Conservation (phyloP, 2,113 vertebrate species). For the Chaetura pelagica region DNA sequence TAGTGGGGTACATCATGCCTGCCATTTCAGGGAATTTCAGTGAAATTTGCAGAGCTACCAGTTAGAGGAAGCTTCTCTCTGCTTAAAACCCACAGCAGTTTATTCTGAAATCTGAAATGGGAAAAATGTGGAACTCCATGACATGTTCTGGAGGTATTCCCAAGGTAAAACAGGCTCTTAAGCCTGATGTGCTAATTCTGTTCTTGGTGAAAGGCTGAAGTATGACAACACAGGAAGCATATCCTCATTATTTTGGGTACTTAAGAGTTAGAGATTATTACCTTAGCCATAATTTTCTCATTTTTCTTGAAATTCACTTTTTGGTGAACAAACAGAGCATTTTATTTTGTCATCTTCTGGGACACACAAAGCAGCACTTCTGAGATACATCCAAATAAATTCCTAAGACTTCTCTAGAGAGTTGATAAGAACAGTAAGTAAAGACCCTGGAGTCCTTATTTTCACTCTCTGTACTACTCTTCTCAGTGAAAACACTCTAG, state of each 20-base stretch:
- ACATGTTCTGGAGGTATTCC: not conserved
- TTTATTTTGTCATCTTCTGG: not conserved
- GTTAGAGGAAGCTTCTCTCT: not conserved
- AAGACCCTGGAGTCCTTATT: not conserved
- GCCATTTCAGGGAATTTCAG: not conserved
- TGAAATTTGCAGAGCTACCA: not conserved
- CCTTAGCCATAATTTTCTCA: not conserved
- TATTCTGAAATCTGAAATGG: not conserved
- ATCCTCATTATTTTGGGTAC: not conserved
- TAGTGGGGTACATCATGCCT: accelerated
- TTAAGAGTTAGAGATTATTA: not conserved
- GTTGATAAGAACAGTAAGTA: not conserved
- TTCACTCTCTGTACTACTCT: not conserved
- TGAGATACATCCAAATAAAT: not conserved
- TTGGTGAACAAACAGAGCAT: not conserved
- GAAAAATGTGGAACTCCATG: not conserved
- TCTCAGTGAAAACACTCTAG: not conserved
- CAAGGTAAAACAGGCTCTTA: not conserved
- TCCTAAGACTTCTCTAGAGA: not conserved
- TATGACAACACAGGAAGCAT: not conserved
- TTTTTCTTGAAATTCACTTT: not conserved
- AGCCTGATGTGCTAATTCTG: not conserved
- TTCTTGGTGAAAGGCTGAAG: not conserved
- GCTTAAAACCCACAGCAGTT: not conserved
- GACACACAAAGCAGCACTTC: not conserved